A percentile compares a stretch with the other conserved stretches of the same genome.
Evolutionary conservation across 2,113 vertebrate genomes (phyloP).

Genomic region (Agelaius phoeniceus): DNA sequence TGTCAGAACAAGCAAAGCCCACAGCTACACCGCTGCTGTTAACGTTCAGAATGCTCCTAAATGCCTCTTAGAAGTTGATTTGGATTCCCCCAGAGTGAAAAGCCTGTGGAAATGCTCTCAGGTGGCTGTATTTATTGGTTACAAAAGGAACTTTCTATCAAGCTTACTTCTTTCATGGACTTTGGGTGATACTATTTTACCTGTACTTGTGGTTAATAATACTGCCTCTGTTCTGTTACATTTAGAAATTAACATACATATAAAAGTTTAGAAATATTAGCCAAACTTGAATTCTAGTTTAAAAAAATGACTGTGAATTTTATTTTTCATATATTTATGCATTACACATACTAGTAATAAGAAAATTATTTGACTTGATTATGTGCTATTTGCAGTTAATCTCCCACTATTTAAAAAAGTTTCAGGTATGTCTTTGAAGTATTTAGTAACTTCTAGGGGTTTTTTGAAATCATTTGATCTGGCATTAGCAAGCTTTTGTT

Average conservation of each 20-base stretch:
- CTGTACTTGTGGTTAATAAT: conserved; percentile 75
- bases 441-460: conserved; percentile 66
- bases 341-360: conserved; percentile 75
- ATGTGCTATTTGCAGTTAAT: conserved; percentile 76
- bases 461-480: conserved; percentile 55
- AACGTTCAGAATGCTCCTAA: conserved; percentile 71
- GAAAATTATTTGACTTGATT: conserved; percentile 61
- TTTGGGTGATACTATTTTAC: conserved; percentile 76
- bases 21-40: conserved; percentile 74
- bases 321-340: conserved; percentile 86
- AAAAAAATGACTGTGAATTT: conserved; percentile 85
- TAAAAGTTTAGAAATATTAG: conserved; percentile 79
- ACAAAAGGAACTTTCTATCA: conserved; percentile 81
- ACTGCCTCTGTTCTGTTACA: conserved; percentile 79
- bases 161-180: conserved; percentile 78
- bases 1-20: conserved; percentile 71
- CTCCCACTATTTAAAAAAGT: conserved; percentile 74
- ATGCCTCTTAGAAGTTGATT: conserved; percentile 73
- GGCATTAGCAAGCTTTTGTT: conserved; percentile 64
- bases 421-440: conserved; percentile 71
- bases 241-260: conserved; percentile 77
- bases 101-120: conserved; percentile 85
- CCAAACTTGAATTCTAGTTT: conserved; percentile 86
- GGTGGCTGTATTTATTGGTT: conserved; percentile 86
- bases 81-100: conserved; percentile 70